Percentiles rank a stretch among this genome's conserved stretches.
phyloP scores from a whole-genome alignment of 2,113 vertebrate species.

The Chloroceryle aenea region DNA sequence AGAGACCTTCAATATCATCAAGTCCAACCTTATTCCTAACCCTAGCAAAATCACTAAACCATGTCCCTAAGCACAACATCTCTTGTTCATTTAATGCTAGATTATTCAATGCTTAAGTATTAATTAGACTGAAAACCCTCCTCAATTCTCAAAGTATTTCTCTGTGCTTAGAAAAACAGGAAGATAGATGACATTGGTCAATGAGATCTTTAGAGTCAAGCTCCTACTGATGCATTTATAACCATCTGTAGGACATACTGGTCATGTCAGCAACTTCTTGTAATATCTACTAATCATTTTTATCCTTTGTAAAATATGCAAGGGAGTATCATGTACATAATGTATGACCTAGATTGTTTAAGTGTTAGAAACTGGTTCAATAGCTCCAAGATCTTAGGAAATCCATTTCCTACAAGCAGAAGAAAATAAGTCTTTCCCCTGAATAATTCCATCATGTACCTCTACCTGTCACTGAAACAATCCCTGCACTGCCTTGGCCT shows the following conservation, averaged over 20 bases:
- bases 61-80: too few relatives aligned
- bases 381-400: background rate
- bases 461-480: background rate
- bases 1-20: too few relatives aligned
- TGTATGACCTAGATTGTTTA: background rate
- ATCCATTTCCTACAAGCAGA: background rate
- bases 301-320: background rate
- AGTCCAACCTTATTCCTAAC: too few relatives aligned
- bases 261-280: background rate
- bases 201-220: background rate
- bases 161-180: background rate
- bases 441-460: background rate
- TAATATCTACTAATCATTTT: background rate
- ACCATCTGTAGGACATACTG: background rate
- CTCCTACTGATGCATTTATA: background rate
- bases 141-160: background rate
- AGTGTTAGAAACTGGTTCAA: background rate
- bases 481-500: fast-evolving
- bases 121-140: background rate
- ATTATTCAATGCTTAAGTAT: background rate
- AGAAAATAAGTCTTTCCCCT: background rate
- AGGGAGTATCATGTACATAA: background rate
- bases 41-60: too few relatives aligned
- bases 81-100: background rate
- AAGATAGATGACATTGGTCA: background rate